Base-by-base conservation (phyloP, 2,113 vertebrate genomes). In the Syngnathus typhle region DNA sequence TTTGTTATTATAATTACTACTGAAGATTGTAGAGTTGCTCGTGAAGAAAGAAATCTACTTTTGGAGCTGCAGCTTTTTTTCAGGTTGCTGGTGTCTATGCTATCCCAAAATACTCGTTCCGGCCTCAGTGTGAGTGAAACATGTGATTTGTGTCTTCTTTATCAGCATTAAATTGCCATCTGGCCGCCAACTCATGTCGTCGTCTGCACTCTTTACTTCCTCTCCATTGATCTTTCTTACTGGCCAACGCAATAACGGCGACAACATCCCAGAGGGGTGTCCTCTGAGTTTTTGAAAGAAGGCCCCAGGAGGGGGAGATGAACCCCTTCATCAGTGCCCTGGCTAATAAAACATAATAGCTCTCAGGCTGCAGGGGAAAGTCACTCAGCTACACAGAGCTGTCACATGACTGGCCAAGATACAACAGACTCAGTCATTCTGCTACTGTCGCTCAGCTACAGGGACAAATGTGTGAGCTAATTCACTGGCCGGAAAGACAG, bases 141-240 rank as follows among this genome's bases (percentile, higher is more conserved):
- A 70, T 81, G 76, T 86, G 78, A 86, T 85, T 86, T 78, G 72
- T 65, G 71, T 66, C 67, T 61, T 68, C 54, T 78, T 69, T 38
- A 73, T 52, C 68, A 61, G 68, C 74, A 82, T 69, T 64, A 79
- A 72, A 79, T 78, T 81, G 64, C 70, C 65, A 61, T 75, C 73
- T 77, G 77, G 71, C 77, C 60, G 21, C 47, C 64, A 65, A 23
- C 46, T 64, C 67, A 72, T 63, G 80, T 73, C 69, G 72, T 64
- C 32, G 11, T 69, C 67, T 69, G 27, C 46, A 63, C 21, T 66
- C 36, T 63, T 10, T 23, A 38, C 62, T 60, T 65, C 63, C 59
- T 37, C 39, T 39, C 39, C n/a, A 18, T 49, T 15, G 59, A 37
- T 16, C 56, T 58, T 36, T 19, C 15, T 41, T 38, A 41, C 18